Conservation (phyloP, 2,113 vertebrate species). For the Litocranius walleri region DNA sequence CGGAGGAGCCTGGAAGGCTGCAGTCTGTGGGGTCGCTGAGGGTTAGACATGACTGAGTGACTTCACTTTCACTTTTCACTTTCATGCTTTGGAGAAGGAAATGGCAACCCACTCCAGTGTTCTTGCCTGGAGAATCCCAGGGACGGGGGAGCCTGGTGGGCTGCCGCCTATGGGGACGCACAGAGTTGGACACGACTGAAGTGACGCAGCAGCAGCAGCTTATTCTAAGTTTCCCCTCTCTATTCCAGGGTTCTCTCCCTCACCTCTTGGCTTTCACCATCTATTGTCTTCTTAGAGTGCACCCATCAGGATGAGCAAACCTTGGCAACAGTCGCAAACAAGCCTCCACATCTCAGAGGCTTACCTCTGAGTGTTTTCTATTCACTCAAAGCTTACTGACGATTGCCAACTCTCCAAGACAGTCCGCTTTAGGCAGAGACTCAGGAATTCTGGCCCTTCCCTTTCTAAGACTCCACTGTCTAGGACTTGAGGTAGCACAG, state of each 20-base stretch:
- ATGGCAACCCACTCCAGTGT: too few relatives aligned
- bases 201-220: background rate
- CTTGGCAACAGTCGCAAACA: background rate
- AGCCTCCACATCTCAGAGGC: too few relatives aligned
- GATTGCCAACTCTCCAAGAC: background rate
- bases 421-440: background rate
- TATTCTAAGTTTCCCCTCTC: background rate
- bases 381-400: background rate
- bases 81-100: too few relatives aligned
- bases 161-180: too few relatives aligned
- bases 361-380: background rate
- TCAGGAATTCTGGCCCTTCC: background rate
- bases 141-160: too few relatives aligned
- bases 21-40: too few relatives aligned
- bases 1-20: too few relatives aligned
- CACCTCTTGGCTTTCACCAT: background rate
- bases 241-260: background rate
- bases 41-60: too few relatives aligned
- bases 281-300: background rate
- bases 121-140: too few relatives aligned
- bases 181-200: too few relatives aligned
- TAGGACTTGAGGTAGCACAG: background rate
- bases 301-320: background rate
- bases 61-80: too few relatives aligned
- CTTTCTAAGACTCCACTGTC: background rate